Base-by-base conservation (phyloP, 2,888 invertebrate species). In the Sinohyriopsis cumingii region DNA sequence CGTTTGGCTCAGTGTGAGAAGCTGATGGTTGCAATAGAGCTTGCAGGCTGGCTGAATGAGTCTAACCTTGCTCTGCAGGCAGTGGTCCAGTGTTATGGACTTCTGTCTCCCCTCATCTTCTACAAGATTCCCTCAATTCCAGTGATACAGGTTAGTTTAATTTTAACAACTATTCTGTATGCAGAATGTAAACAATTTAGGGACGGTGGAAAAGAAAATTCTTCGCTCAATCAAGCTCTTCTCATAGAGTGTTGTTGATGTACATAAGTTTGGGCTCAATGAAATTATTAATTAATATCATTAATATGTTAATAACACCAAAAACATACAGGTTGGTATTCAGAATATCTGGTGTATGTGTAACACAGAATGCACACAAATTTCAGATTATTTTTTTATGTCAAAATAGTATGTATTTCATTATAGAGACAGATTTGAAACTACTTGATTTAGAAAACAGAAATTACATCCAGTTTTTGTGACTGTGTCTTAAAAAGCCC, bases 41-140 rank as follows among this genome's bases (percentile, higher is more conserved):
- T 90, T 69, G 86, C 88, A 24, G 87, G 88, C 54, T 89, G 89
- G 89, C 77, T 90, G 65, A 89, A 90, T 76, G 90, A 90, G 69
- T 82, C 88, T 24, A 86, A 83, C 74, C 77, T 86, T 60, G 88
- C 88, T 4, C 78, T 90, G 61, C 90, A 90, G 76, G 88, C 88
- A 9, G 85, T 88, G 19, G 86, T 89, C 7, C 88, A 89, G 77
- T 87, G 88, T 77, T 90, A 90, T 75, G 90, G 90, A 2, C 84
- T 90, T 5, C 76, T 90, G 65, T 88, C 89, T 19, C 89, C 90
- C 7, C 80, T 90, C 12, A 79, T 90, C 63, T 87, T 86, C 82
- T 87, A 86, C 83, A 88, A 87, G 77, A 87, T 90, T n/a, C 87
- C 88, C 7, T 81, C 87, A 22, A 69, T 82, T 33, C 82, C 88